These are phyloP conservation scores for Nephrocerus scutellatus DNA, from an alignment of 2,888 invertebrate species.

Conservation along the genomic window DNA sequence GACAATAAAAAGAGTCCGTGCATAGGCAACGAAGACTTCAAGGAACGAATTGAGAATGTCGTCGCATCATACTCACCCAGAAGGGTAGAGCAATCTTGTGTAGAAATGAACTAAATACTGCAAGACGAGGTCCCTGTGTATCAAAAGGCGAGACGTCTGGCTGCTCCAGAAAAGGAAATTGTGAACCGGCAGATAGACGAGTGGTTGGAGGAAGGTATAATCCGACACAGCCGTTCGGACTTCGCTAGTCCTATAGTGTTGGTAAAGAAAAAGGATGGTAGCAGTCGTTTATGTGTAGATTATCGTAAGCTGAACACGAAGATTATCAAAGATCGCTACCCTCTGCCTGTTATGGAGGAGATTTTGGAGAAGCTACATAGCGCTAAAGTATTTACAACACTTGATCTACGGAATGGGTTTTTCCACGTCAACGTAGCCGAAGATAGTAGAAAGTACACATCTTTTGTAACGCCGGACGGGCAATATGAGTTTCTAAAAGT, in stretches of 20 bases:
- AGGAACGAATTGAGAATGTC: no score
- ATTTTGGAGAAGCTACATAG: slow-evolving; percentile 29
- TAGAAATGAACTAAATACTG: no score
- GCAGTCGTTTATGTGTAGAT: slow-evolving; percentile 28
- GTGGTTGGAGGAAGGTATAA: slow-evolving; percentile 20
- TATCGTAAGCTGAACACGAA: slow-evolving; percentile 22
- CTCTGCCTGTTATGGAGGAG: slow-evolving; percentile 32
- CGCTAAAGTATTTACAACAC: slow-evolving; percentile 28
- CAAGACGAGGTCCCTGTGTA: no score
- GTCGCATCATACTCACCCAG: no score
- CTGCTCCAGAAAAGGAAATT: slow-evolving; percentile 8
- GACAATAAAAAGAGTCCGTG: no score
- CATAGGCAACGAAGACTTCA: no score
- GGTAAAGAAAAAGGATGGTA: slow-evolving; percentile 19
- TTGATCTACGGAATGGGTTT: slow-evolving; percentile 34
- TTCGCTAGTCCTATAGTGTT: slow-evolving; percentile 29
- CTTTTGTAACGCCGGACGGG: slow-evolving; percentile 33
- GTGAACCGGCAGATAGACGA: slow-evolving; percentile 15
- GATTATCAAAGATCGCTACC: slow-evolving; percentile 26
- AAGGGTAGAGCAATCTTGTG: no score
- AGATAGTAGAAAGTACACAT: slow-evolving; percentile 28
- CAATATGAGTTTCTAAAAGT: slow-evolving; percentile 30
- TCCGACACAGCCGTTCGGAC: slow-evolving; percentile 20
- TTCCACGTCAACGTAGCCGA: slow-evolving; percentile 34
- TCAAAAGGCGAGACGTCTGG: slow-evolving; percentile 13